phyloP scores from a whole-genome alignment of 2,797 vertebrate species.

The Notamacropus eugenii region DNA sequence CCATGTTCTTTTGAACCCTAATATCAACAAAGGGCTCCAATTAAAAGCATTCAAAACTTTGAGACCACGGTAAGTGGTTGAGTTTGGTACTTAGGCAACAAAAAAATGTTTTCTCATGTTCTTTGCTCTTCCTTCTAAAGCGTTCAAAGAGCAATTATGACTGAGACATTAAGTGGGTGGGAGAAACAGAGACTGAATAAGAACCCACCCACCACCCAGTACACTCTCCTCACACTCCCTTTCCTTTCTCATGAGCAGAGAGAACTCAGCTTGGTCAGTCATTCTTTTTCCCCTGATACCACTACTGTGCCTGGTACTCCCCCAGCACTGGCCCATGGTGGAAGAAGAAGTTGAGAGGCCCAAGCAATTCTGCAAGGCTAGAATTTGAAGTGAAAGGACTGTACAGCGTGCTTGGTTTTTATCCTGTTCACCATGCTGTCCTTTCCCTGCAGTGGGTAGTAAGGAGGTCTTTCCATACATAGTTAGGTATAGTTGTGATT shows the following conservation, averaged over 20 bases:
- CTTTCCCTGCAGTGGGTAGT: not conserved
- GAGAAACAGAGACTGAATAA: conserved; percentile 36
- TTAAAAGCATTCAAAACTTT: conserved; percentile 55
- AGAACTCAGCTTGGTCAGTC: not conserved
- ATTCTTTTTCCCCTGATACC: not conserved
- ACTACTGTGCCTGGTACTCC: not conserved
- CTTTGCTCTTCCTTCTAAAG: conserved; percentile 59
- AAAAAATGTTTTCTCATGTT: conserved; percentile 53
- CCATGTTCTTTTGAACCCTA: conserved; percentile 34
- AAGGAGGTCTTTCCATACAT: not conserved
- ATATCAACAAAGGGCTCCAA: conserved; percentile 36
- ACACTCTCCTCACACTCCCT: not conserved
- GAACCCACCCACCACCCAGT: conserved; percentile 17
- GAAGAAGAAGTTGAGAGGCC: not conserved
- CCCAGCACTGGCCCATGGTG: not conserved
- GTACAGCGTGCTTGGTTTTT: not conserved
- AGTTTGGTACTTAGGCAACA: conserved; percentile 33
- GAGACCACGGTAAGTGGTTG: conserved; percentile 42
- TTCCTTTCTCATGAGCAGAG: not conserved
- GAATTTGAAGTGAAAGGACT: not conserved
- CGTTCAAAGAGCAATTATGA: conserved; percentile 59
- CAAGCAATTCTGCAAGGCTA: not conserved
- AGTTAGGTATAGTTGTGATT: not conserved
- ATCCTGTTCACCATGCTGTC: not conserved
- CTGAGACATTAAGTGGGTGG: conserved; percentile 28